Percentiles rank a stretch among this genome's conserved stretches.
phyloP scores from a whole-genome alignment of 2,797 vertebrate genomes.

The Sardinella longiceps region DNA sequence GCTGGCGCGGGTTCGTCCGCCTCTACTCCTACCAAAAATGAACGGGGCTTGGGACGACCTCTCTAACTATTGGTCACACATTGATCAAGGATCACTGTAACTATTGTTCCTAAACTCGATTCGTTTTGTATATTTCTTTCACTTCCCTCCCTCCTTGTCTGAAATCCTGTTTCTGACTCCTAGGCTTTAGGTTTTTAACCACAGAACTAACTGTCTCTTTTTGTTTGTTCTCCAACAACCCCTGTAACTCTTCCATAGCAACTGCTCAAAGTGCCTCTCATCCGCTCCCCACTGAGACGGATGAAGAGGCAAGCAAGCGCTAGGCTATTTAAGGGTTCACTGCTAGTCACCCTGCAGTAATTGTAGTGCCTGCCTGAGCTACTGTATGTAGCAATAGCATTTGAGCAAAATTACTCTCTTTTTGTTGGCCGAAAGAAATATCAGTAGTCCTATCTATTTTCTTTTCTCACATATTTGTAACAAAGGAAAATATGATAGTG shows the following conservation, averaged over 20 bases:
- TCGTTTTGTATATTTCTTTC: constrained; percentile 9
- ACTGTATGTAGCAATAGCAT: not conserved
- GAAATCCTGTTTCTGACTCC: not conserved
- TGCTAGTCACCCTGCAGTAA: not conserved
- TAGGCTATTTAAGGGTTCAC: not conserved
- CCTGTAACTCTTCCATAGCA: not conserved
- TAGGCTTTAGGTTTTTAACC: constrained; percentile 32
- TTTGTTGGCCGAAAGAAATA: not conserved
- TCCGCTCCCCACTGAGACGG: not conserved
- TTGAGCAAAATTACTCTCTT: not conserved
- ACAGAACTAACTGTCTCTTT: constrained; percentile 21
- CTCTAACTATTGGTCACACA: constrained; percentile 60
- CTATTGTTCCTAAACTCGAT: constrained; percentile 59
- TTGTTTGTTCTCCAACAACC: not conserved
- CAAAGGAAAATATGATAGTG: not conserved
- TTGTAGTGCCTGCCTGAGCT: not conserved
- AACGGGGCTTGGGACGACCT: constrained; percentile 54
- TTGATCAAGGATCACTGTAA: constrained; percentile 65
- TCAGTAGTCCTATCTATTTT: not conserved
- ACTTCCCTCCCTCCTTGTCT: constrained; percentile 38
- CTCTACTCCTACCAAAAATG: constrained; percentile 67
- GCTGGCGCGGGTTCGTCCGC: constrained; percentile 69
- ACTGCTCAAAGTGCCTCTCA: not conserved
- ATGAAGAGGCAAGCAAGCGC: not conserved
- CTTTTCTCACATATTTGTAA: not conserved